These are phyloP conservation scores for Harpagifer antarcticus DNA, from an alignment of 2,797 vertebrate species.

Conservation along the genomic window DNA sequence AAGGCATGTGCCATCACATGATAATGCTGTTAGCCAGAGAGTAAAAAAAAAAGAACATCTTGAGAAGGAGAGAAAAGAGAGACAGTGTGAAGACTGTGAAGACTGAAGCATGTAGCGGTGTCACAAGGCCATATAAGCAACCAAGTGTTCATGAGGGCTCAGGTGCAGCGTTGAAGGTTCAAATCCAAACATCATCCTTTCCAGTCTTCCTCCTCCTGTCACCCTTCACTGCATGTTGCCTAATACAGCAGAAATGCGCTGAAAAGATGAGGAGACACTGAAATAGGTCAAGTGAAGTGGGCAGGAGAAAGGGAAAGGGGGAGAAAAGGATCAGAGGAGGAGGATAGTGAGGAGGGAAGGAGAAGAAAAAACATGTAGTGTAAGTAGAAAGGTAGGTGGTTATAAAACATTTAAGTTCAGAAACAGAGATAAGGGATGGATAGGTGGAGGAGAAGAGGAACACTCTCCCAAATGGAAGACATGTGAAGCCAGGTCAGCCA, in stretches of 20 bases:
- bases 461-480: slow-evolving; percentile 62
- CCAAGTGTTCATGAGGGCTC: slow-evolving; percentile 37
- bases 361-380: not conserved
- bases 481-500: slow-evolving; percentile 66
- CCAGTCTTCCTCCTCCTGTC: slow-evolving; percentile 52
- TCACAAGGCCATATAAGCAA: slow-evolving; percentile 45
- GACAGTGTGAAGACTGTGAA: slow-evolving; percentile 14
- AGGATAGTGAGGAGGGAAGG: slow-evolving; percentile 19
- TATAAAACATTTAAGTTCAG: slow-evolving; percentile 56
- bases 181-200: slow-evolving; percentile 48
- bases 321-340: slow-evolving; percentile 29
- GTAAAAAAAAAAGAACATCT: not conserved
- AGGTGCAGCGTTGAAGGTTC: slow-evolving; percentile 60
- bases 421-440: slow-evolving; percentile 26
- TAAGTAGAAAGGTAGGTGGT: slow-evolving; percentile 41
- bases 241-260: slow-evolving; percentile 65
- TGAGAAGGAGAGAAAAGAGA: not conserved
- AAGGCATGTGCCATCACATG: not conserved
- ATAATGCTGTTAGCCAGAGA: slow-evolving; percentile 5
- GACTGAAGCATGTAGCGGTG: slow-evolving; percentile 22
- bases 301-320: slow-evolving; percentile 10
- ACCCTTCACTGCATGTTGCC: slow-evolving; percentile 47
- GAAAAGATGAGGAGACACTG: slow-evolving; percentile 46
- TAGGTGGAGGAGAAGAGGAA: slow-evolving; percentile 15
- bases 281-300: slow-evolving; percentile 71